Base-by-base conservation (phyloP, 2,113 vertebrate genomes). In the Chunga burmeisteri region DNA sequence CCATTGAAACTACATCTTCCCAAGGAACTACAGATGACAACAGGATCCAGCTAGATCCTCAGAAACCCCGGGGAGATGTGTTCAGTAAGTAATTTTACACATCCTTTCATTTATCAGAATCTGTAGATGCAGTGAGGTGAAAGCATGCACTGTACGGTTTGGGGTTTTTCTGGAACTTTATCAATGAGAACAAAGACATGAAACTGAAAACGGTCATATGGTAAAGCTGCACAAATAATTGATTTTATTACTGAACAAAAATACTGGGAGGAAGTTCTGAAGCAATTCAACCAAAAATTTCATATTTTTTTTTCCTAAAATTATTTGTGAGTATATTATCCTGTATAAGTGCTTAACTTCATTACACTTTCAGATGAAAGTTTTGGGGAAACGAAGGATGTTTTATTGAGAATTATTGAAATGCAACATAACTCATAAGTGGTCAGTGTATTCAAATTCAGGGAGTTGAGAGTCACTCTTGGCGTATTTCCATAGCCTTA, bases 21-120 rank as follows among this genome's bases (percentile, higher is more conserved):
- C 96, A 73, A 3, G 94, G 47, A 86, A 65, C 97, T 50, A 97
- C 98, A 3, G 97, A 98, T 62, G 99, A 99, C 97, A 99, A 99
- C 98, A 98, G 97, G 95, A 99, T 99, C 93, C 98, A 98, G 82
- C 98, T 98, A 78, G 99, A 99, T 46, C 98, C 99, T 22, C 98
- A 98, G 97, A 99, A 99, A 94, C 99, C 99, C 73, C 98, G 99
- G 97, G 99, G 99, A 44, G 99, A 99, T 38, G 99, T 99, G 30
- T 99, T 99, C 97, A 99, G 99, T 99, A 98, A 99, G 99, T 97
- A 80, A 49, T 66, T 47, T 34, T 63, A 13, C 12, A 9, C 75
- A 21, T 26, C 16, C 10, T 68, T 88, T 81, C 5, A 5, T 56
- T 30, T 63, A 40, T 50, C 16, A 17, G 55, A 56, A 44, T 18